Percentiles rank a stretch among this genome's conserved stretches.
Conservation (phyloP, 2,113 vertebrate genomes). For the Microcebus lehilahytsara region DNA sequence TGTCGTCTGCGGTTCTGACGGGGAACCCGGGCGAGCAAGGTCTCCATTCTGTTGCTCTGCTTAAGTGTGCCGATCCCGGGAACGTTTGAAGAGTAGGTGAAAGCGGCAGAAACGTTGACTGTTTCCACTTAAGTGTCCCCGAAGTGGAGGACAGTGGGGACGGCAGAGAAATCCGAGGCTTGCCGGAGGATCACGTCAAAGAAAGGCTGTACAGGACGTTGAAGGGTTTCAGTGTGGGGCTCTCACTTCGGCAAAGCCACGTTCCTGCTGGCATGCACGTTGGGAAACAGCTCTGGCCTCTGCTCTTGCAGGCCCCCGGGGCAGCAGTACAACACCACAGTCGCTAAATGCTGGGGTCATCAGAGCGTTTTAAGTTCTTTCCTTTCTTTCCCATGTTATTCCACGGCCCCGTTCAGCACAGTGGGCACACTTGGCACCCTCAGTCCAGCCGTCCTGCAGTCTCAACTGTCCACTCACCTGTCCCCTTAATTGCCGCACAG, state of each 20-base stretch:
- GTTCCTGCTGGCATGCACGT: accelerated
- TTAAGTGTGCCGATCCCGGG: accelerated
- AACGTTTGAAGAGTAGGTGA: background rate
- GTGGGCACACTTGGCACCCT: accelerated
- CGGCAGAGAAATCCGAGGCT: accelerated
- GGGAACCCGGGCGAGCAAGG: background rate
- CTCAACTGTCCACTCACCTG: accelerated
- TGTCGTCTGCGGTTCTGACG: background rate
- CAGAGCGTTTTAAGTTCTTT: background rate
- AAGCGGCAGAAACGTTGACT: background rate
- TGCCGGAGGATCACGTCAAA: accelerated
- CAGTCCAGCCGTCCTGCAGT: background rate
- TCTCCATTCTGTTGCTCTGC: accelerated
- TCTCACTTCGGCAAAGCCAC: background rate
- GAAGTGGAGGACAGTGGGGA: accelerated
- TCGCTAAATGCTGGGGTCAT: background rate
- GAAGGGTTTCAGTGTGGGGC: accelerated
- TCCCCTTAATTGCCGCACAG: accelerated
- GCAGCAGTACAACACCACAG: background rate
- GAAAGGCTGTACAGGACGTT: background rate
- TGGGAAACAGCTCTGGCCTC: background rate
- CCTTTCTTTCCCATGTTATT: too few species aligned
- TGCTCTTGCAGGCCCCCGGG: background rate
- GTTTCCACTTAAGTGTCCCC: background rate
- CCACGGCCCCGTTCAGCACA: accelerated